A percentile compares a stretch with the other conserved stretches of the same genome.
Evolutionary conservation across 2,113 vertebrate genomes (phyloP).

Genomic region (Sander lucioperca): DNA sequence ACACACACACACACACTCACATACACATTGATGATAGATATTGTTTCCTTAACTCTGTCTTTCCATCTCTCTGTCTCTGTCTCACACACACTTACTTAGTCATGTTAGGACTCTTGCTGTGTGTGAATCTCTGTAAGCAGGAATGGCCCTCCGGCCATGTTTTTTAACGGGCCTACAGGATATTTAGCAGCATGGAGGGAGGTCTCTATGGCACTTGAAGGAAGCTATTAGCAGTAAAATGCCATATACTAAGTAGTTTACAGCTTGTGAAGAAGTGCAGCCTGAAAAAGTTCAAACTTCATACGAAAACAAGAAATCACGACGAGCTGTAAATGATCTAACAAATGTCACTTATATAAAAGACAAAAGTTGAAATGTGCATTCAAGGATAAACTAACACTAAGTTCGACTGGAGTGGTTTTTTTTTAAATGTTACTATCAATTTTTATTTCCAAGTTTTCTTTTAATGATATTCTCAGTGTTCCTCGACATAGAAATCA

Average conservation of each 20-base stretch:
- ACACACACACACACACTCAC: neutral
- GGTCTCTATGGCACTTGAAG: slow-evolving; percentile 34
- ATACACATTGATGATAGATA: neutral
- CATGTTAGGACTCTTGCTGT: slow-evolving; percentile 47
- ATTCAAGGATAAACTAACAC: neutral
- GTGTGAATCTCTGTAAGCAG: slow-evolving; percentile 47
- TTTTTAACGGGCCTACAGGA: slow-evolving; percentile 43
- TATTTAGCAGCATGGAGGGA: slow-evolving; percentile 52
- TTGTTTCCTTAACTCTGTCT: slow-evolving; percentile 5
- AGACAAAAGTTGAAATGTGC: neutral
- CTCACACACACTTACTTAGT: neutral
- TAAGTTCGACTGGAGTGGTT: neutral
- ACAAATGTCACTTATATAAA: neutral
- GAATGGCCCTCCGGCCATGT: slow-evolving; percentile 40
- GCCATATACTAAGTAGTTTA: slow-evolving; percentile 26
- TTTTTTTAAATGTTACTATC: neutral
- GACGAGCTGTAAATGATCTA: neutral
- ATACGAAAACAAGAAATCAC: neutral
- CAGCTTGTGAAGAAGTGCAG: slow-evolving; percentile 5
- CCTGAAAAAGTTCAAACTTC: slow-evolving; percentile 9
- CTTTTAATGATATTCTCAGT: neutral
- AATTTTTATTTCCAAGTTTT: neutral
- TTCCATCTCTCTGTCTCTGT: neutral
- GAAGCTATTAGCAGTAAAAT: slow-evolving; percentile 52
- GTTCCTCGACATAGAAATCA: neutral